A percentile compares a stretch with the other conserved stretches of the same genome.
Conservation (phyloP, 2,797 vertebrate genomes). For the Bradypus variegatus region DNA sequence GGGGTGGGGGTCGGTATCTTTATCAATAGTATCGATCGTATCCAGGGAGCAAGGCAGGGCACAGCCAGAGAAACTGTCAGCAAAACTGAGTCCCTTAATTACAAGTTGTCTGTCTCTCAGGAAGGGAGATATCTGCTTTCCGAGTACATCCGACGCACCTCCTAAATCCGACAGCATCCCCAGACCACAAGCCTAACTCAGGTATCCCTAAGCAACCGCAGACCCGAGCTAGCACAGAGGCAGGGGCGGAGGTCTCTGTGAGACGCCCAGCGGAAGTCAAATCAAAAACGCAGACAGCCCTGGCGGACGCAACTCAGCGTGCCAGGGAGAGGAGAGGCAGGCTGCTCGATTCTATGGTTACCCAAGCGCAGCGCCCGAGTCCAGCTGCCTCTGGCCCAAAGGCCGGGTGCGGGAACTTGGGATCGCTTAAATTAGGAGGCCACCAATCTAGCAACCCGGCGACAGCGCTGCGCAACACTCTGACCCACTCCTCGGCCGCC, state of each 20-base stretch:
- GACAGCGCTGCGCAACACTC: background rate
- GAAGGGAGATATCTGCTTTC: background rate
- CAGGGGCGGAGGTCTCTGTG: background rate
- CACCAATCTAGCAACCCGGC: fast-evolving
- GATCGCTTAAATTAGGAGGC: background rate
- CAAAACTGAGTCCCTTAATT: background rate
- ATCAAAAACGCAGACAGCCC: background rate
- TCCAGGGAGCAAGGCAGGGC: background rate
- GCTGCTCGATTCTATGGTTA: fast-evolving
- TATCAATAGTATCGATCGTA: background rate
- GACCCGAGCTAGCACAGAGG: background rate
- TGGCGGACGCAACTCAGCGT: background rate
- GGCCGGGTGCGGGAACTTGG: background rate
- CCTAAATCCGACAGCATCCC: slow-evolving; percentile 23
- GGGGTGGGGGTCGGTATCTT: background rate
- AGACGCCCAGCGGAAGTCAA: background rate
- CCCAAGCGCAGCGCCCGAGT: background rate
- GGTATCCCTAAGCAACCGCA: slow-evolving; percentile 30
- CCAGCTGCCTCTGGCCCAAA: background rate
- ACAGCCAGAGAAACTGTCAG: background rate
- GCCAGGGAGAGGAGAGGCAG: background rate
- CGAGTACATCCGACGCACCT: background rate
- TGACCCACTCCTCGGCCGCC: background rate
- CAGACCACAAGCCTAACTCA: background rate
- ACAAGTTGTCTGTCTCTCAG: background rate